Evolutionary conservation across 2,113 vertebrate species (phyloP).

Genomic region (Actenoides hombroni): DNA sequence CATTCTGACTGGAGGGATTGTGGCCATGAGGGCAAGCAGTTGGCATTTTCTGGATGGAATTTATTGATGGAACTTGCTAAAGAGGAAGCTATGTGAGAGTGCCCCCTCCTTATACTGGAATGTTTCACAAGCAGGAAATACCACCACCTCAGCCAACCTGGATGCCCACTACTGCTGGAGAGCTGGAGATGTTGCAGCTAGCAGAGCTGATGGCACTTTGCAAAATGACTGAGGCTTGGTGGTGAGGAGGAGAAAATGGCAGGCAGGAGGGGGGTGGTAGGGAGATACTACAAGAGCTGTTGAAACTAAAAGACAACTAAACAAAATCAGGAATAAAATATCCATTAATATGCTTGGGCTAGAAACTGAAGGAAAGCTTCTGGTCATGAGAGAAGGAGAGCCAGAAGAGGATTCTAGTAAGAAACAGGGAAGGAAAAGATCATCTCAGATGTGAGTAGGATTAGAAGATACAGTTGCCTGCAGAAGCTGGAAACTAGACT

Average conservation of each 20-base stretch:
- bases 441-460: not conserved
- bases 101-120: not conserved
- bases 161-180: not conserved
- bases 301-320: not conserved
- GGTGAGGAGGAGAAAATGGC: not conserved
- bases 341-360: not conserved
- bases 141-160: not conserved
- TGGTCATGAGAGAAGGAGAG: not conserved
- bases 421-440: not conserved
- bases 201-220: not conserved
- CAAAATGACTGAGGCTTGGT: not conserved
- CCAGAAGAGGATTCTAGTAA: not conserved
- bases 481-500: not conserved
- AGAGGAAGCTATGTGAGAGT: not conserved
- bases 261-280: too few relatives aligned
- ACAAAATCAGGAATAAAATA: not conserved
- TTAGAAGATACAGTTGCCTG: not conserved
- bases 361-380: not conserved
- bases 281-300: not conserved
- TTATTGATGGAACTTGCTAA: not conserved
- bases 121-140: slow-evolving; percentile 1
- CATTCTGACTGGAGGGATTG: not conserved
- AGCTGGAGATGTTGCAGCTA: not conserved
- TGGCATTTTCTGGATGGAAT: not conserved
- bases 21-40: not conserved